Conservation (phyloP, 2,888 invertebrate genomes). For the Drosophila conformis region DNA sequence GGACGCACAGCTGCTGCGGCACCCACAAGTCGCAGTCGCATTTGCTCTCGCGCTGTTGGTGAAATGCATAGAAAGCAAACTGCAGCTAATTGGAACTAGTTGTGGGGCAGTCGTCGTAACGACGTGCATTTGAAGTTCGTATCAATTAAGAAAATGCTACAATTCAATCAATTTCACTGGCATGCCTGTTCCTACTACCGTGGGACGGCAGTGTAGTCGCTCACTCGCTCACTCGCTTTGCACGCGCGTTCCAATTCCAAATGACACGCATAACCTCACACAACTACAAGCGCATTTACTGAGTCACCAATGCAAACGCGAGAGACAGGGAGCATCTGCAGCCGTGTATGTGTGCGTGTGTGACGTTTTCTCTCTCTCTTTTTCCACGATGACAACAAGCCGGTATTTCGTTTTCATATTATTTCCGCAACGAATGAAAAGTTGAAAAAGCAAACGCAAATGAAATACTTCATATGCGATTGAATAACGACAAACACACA, state of each 20-base stretch:
- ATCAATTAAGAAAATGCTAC: conserved; percentile 81
- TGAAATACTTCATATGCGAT: conserved; percentile 49
- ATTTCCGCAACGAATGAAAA: conserved; percentile 72
- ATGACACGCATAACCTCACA: conserved; percentile 72
- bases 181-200: conserved; percentile 24
- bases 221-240: conserved; percentile 9
- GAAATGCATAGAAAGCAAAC: conserved; percentile 60
- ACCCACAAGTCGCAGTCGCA: conserved; percentile 41
- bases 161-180: conserved; percentile 66
- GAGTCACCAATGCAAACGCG: conserved; percentile 61
- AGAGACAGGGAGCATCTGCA: conserved; percentile 14
- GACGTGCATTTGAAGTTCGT: conserved; percentile 81
- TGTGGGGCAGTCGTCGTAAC: conserved; percentile 41
- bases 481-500: conserved; percentile 30
- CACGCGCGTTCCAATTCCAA: conserved; percentile 75
- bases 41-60: conserved; percentile 23
- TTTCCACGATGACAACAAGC: conserved; percentile 69
- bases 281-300: conserved; percentile 73
- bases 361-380: conserved; percentile 19
- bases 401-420: conserved; percentile 71
- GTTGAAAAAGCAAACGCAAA: conserved; percentile 55
- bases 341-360: conserved; percentile 13
- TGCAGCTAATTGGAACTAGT: conserved; percentile 70
- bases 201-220: conserved; percentile 57
- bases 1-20: conserved; percentile 52